A percentile compares a stretch with the other conserved stretches of the same genome.
Evolutionary conservation across 2,113 vertebrate genomes (phyloP).

Genomic region (Ranitomeya imitator): DNA sequence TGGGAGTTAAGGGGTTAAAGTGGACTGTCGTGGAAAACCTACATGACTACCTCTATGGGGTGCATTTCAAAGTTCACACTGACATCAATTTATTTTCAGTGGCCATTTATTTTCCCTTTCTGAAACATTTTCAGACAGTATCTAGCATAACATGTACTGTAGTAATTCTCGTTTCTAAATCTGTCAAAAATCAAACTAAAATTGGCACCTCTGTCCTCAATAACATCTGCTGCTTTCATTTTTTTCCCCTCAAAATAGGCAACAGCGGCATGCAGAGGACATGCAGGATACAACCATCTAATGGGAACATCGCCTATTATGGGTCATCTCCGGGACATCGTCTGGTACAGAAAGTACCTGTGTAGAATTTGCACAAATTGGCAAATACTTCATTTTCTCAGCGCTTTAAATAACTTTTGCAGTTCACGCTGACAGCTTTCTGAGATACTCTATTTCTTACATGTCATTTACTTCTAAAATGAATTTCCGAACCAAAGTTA

Average conservation of each 20-base stretch:
- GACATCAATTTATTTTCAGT: no score
- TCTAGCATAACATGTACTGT: neutral
- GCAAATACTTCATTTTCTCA: neutral
- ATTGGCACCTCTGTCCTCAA: neutral
- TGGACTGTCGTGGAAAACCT: no score
- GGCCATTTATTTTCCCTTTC: neutral
- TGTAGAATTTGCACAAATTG: neutral
- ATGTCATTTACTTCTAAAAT: conserved; percentile 17
- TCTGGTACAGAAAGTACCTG: conserved; percentile 9
- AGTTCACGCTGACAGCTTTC: neutral
- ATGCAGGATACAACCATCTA: neutral
- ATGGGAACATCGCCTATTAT: neutral
- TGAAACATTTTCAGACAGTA: neutral
- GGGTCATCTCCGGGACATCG: neutral
- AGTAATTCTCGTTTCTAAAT: neutral
- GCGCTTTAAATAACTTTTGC: neutral
- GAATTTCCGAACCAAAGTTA: neutral
- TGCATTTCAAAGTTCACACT: no score
- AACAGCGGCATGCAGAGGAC: neutral
- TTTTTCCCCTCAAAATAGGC: neutral
- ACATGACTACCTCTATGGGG: no score
- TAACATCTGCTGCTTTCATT: conserved; percentile 7
- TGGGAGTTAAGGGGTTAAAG: no score
- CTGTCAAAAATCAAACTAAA: neutral
- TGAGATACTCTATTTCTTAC: neutral